Conservation (phyloP, 30 jellyfish, hydroid and myxozoan genomes). For the Hydractinia symbiolongicarpus region DNA sequence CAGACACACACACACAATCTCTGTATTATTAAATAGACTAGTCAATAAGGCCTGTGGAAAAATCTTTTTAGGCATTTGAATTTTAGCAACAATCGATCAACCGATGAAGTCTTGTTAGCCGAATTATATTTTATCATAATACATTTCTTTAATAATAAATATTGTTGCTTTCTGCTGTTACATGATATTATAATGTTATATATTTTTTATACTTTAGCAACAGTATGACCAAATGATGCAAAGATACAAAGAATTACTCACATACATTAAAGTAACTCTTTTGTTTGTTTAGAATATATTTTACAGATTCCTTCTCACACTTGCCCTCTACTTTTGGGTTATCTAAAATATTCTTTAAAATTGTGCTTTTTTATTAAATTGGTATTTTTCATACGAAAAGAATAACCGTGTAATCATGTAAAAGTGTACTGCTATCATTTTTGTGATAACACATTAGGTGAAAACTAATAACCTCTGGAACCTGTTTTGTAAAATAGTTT, state of each 20-base stretch:
- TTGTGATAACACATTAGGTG: not conserved
- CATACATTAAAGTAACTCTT: constrained; percentile 64
- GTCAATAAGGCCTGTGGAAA: too few relatives aligned
- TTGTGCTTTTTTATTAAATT: not conserved
- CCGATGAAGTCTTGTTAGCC: too few relatives aligned
- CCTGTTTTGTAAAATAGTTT: not conserved
- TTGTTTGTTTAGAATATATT: not conserved
- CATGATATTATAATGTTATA: too few relatives aligned
- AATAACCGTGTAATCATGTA: not conserved
- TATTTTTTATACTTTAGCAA: constrained; percentile 33
- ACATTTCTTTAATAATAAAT: too few relatives aligned
- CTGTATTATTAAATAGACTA: too few relatives aligned
- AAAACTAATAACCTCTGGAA: not conserved
- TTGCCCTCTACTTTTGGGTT: not conserved
- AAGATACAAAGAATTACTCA: constrained; percentile 75
- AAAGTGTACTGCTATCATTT: not conserved
- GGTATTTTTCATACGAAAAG: not conserved
- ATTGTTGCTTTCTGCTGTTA: too few relatives aligned
- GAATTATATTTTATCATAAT: too few relatives aligned
- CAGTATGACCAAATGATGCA: constrained; percentile 74
- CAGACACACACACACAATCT: too few relatives aligned
- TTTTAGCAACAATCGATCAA: too few relatives aligned
- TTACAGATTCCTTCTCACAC: not conserved
- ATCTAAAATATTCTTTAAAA: not conserved
- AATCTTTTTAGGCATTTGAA: too few relatives aligned